Evolutionary conservation across 2,113 vertebrate genomes (phyloP).

Genomic region (Prinia subflava): DNA sequence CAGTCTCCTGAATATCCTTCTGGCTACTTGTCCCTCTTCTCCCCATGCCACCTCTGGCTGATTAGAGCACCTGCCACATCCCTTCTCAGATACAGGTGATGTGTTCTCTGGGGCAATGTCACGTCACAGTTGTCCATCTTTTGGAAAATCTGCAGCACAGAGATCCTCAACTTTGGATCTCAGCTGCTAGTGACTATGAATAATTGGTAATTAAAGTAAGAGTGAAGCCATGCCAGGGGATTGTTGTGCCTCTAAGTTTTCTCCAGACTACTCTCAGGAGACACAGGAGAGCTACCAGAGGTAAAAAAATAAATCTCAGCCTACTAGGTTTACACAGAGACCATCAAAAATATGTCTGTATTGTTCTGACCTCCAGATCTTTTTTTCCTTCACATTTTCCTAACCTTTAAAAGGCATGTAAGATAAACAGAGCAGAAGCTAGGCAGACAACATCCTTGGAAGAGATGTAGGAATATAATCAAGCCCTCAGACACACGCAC

Average conservation of each 20-base stretch:
- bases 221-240: not conserved
- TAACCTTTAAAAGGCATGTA: conserved; percentile 46
- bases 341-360: not conserved
- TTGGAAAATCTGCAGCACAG: not conserved
- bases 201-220: conserved; percentile 17
- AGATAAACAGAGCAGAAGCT: conserved; percentile 47
- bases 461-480: conserved; percentile 59
- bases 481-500: conserved; percentile 38
- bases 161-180: not conserved
- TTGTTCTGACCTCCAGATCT: conserved; percentile 15
- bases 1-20: not conserved
- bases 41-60: not conserved
- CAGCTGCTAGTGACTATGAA: not conserved
- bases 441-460: conserved; percentile 41
- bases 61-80: not conserved
- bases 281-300: not conserved
- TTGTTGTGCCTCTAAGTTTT: not conserved
- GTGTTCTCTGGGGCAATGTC: not conserved
- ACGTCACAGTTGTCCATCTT: not conserved
- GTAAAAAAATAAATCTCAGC: conserved; percentile 3
- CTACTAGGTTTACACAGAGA: conserved; percentile 10
- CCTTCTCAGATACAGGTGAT: not conserved
- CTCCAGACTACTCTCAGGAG: not conserved
- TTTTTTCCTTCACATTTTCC: not conserved
- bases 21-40: not conserved